Percentiles rank a stretch among this genome's conserved stretches.
Evolutionary conservation across 37 sponge, comb jelly and placozoan species (phyloP).

Genomic region (Halichondria panicea): DNA sequence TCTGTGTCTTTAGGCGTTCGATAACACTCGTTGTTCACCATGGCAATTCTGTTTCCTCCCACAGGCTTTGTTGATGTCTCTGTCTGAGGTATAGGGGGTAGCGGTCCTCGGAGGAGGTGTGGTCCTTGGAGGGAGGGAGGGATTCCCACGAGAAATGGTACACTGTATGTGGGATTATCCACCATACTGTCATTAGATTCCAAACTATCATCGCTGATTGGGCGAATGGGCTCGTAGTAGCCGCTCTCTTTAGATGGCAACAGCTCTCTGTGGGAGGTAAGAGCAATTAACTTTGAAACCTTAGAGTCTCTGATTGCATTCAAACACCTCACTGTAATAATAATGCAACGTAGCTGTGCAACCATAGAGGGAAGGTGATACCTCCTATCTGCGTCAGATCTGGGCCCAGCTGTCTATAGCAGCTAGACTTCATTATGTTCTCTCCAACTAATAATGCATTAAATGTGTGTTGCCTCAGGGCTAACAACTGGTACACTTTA

Average conservation of each 20-base stretch:
- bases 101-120: too few relatives aligned
- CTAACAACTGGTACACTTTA: too few relatives aligned
- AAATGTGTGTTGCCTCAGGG: too few relatives aligned
- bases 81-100: too few relatives aligned
- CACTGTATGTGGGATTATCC: constrained; percentile 14
- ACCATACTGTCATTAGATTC: constrained; percentile 10
- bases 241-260: neutral
- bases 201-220: neutral
- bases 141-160: constrained; percentile 1
- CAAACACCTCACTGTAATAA: neutral
- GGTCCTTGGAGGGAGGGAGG: neutral
- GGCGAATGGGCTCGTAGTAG: neutral
- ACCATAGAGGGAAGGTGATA: too few relatives aligned
- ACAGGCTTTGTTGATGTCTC: neutral
- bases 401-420: too few relatives aligned
- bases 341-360: too few relatives aligned
- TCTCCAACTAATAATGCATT: too few relatives aligned
- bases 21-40: constrained; percentile 24
- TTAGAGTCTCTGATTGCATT: neutral
- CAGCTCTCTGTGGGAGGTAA: neutral
- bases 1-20: neutral
- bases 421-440: too few relatives aligned
- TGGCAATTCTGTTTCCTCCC: constrained; percentile 6
- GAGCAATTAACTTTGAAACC: neutral
- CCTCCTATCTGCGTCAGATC: too few relatives aligned